Evolutionary conservation across 2,888 invertebrate genomes (phyloP).

Genomic region (Plagodis dolabraria): DNA sequence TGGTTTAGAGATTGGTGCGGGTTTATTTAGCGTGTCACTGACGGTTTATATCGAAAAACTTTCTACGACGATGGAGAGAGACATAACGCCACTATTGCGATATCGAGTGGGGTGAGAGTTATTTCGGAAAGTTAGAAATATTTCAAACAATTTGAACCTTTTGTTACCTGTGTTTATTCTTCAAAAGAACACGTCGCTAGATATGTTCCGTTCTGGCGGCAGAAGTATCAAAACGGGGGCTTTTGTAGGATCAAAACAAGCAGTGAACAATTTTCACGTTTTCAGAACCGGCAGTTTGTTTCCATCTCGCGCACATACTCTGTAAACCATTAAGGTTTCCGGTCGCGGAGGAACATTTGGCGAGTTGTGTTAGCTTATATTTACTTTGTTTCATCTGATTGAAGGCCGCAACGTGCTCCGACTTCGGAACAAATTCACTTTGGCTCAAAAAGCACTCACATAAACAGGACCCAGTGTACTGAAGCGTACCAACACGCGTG

Average conservation of each 20-base stretch:
- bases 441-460: conserved; percentile 29
- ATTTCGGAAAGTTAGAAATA: conserved; percentile 1
- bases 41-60: conserved; percentile 46
- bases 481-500: conserved; percentile 5
- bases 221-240: no score
- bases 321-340: conserved; percentile 25
- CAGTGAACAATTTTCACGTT: no score
- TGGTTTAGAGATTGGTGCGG: conserved; percentile 42
- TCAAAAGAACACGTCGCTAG: neutral
- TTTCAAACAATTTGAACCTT: neutral
- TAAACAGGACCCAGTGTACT: conserved; percentile 14
- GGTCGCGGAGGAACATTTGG: conserved; percentile 22
- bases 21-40: conserved; percentile 44
- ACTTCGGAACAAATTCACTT: conserved; percentile 33
- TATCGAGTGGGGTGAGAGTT: conserved; percentile 8
- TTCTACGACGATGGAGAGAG: conserved; percentile 29
- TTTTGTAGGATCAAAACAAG: no score
- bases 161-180: neutral
- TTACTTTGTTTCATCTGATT: conserved; percentile 40
- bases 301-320: conserved; percentile 14
- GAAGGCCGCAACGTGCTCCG: conserved; percentile 36
- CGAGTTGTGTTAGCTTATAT: conserved; percentile 29
- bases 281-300: neutral
- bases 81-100: conserved; percentile 2
- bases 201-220: no score